Evolutionary conservation across 2,113 vertebrate species (phyloP), one percentile per base, ranked within the genome.

Genomic region (Datnioides undecimradiatus): DNA sequence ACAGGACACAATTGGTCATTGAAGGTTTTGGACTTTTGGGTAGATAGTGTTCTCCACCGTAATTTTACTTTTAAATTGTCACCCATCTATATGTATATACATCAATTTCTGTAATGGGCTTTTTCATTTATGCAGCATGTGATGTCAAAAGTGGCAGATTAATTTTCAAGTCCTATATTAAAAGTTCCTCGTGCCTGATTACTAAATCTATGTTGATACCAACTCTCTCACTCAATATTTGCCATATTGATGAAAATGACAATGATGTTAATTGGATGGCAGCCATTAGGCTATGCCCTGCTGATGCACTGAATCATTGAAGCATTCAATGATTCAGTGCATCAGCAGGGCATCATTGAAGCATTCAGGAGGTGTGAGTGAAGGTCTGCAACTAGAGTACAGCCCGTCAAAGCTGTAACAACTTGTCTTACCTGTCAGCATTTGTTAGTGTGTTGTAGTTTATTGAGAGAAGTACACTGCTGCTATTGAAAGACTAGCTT

Each of bases 391-490:
- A 57, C 38, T 48, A 9, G 36, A 72, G 52, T 21, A 31, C 16
- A 60, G 29, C 41, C 68, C 49, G 80, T 76, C 80, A 58, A 23
- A 75, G 67, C 81, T 70, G 40, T 58, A 76, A 69, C 84, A 87
- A 62, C 65, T 67, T 60, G 41, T 82, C 63, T 43, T 78, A 52
- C 31, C 51, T 86, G 62, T 79, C 71, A 57, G 46, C 65, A 23
- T 46, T 62, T 84, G 40, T 66, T 77, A 60, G 71, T 67, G 40
- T 58, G 21, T 43, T 43, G 49, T 72, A 29, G 66, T 33, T 21
- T 45, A 60, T 52, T 80, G 60, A 62, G 49, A 38, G 34, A 79
- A 31, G 48, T 55, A 54, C 6, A 33, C 34, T 65, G 45, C 45
- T 67, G 68, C 25, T 64, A n/a, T 65, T 71, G 36, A 75, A 79